A percentile compares a stretch with the other conserved stretches of the same genome.
Conservation (phyloP, 2,797 vertebrate genomes). For the Chiloscyllium punctatum region DNA sequence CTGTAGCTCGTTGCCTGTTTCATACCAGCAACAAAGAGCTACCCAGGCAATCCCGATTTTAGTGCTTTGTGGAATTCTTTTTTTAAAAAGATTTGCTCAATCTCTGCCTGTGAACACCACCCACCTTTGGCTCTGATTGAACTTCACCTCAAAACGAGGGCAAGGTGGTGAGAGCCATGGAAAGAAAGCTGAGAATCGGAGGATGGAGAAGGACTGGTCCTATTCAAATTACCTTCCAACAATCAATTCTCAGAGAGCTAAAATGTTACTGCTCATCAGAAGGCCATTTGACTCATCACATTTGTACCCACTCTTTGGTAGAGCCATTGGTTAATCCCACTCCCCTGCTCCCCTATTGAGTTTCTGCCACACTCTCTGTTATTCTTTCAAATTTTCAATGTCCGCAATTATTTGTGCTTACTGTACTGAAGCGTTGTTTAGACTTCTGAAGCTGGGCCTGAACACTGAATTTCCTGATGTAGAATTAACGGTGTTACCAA, state of each 20-base stretch:
- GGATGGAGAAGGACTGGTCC: background rate
- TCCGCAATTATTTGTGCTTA: too few species aligned
- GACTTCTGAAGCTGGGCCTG: background rate
- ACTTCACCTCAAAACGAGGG: background rate
- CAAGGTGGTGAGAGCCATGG: background rate
- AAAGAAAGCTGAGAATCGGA: background rate
- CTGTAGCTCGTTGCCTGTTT: background rate
- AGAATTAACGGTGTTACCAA: background rate
- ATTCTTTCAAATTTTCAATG: too few species aligned
- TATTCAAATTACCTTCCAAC: background rate
- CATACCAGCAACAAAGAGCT: background rate
- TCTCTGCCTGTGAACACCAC: background rate
- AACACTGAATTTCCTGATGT: background rate
- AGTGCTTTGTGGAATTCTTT: background rate
- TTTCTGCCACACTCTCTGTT: too few species aligned
- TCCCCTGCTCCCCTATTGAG: background rate
- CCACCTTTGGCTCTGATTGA: background rate
- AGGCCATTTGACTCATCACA: background rate
- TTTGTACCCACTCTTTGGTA: background rate
- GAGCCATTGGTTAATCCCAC: background rate
- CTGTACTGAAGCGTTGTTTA: background rate
- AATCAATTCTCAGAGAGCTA: background rate
- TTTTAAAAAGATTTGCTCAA: background rate
- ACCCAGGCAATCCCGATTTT: background rate
- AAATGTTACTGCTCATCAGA: background rate